Conservation (phyloP, 1,140 invertebrate species). For the Papilio xuthus region DNA sequence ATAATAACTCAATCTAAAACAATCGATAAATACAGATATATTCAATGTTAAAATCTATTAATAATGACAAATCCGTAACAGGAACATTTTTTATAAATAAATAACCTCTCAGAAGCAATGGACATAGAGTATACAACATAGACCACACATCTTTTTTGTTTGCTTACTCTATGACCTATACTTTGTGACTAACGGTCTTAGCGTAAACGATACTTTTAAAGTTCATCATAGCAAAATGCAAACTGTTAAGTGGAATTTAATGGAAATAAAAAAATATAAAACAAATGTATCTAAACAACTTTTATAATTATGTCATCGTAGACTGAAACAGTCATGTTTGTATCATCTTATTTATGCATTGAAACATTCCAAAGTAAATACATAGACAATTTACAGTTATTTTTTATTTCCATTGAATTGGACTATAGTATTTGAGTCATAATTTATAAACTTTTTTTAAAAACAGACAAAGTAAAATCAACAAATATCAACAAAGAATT, state of each 20-base stretch:
- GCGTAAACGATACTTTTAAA: not conserved
- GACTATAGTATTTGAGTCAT: not conserved
- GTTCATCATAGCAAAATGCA: not conserved
- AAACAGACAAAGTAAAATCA: not conserved
- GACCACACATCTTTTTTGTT: not conserved
- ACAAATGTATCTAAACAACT: too few species aligned
- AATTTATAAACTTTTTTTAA: not conserved
- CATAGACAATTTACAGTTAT: too few species aligned
- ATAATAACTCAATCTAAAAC: conserved; percentile 43
- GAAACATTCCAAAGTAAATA: too few species aligned
- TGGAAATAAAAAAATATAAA: too few species aligned
- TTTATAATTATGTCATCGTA: too few species aligned
- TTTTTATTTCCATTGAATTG: too few species aligned
- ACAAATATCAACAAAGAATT: not conserved
- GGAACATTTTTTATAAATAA: conserved; percentile 57
- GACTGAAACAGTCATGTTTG: too few species aligned
- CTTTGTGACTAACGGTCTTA: not conserved
- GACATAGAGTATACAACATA: not conserved
- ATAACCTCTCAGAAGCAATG: not conserved
- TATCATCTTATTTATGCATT: too few species aligned
- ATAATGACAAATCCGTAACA: conserved; percentile 67
- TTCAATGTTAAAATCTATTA: conserved; percentile 40
- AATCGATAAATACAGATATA: conserved; percentile 43
- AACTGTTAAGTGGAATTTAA: not conserved
- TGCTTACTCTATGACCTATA: not conserved